Conservation (phyloP, 2,888 invertebrate species). For the Hermaeophaga mercurialis region DNA sequence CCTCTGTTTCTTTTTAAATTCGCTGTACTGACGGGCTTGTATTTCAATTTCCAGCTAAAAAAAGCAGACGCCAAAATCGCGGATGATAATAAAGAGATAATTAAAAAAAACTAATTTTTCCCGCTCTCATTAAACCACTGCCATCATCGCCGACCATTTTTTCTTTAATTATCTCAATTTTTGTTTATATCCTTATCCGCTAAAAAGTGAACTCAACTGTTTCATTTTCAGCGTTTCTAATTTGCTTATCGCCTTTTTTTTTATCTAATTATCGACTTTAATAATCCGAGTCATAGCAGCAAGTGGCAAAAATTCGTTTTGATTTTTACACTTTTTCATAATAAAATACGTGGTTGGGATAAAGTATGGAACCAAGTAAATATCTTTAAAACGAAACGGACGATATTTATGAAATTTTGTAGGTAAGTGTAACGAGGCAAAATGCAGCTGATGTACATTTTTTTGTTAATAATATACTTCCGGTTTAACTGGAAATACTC, state of each 20-base stretch:
- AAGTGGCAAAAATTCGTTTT: too few species aligned
- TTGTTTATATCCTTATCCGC: neutral
- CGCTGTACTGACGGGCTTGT: too few species aligned
- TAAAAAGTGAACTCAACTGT: neutral
- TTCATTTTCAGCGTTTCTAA: neutral
- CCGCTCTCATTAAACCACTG: neutral
- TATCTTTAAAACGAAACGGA: too few species aligned
- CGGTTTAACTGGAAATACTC: too few species aligned
- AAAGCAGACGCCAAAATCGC: neutral
- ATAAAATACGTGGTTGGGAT: too few species aligned
- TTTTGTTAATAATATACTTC: too few species aligned
- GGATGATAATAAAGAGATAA: neutral
- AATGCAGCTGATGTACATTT: too few species aligned
- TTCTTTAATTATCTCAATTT: slow-evolving; percentile 2
- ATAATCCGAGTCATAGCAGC: neutral
- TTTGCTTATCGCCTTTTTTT: neutral
- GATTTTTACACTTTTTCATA: too few species aligned
- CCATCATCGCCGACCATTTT: neutral
- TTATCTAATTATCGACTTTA: neutral
- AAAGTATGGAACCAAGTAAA: too few species aligned
- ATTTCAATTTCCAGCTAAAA: neutral
- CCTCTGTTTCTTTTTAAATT: too few species aligned
- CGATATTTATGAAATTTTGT: too few species aligned
- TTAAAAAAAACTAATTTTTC: slow-evolving; percentile 2
- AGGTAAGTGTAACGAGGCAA: too few species aligned